Evolutionary conservation across 2,888 invertebrate genomes (phyloP).

Genomic region (Agrilus biguttatus): DNA sequence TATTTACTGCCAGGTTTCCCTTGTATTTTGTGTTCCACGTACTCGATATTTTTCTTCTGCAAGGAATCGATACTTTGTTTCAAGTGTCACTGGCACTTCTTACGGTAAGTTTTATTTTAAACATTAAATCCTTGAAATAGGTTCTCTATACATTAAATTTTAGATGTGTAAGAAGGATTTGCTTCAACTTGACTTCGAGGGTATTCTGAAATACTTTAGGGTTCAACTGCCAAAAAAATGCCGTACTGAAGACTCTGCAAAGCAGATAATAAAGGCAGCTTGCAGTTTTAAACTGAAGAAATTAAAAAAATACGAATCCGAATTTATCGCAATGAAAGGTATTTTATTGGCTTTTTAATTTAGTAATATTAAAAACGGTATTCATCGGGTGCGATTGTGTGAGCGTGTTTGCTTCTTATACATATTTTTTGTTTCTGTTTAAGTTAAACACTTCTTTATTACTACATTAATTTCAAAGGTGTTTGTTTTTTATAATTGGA

Average conservation of each 20-base stretch:
- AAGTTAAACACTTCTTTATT: too few relatives aligned
- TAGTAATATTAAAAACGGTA: too few relatives aligned
- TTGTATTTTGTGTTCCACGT: constrained; percentile 93
- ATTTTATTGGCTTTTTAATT: constrained; percentile 6
- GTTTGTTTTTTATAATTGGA: too few relatives aligned
- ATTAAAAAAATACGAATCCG: constrained; percentile 87
- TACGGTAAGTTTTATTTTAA: constrained; percentile 43
- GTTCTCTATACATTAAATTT: constrained; percentile 12
- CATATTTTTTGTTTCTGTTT: too few relatives aligned
- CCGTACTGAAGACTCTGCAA: constrained; percentile 77
- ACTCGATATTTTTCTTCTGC: constrained; percentile 86
- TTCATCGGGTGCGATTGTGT: not conserved
- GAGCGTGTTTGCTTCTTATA: too few relatives aligned
- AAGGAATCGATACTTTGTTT: constrained; percentile 90
- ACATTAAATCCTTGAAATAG: not conserved
- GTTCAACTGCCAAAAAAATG: constrained; percentile 95
- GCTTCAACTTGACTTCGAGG: constrained; percentile 89
- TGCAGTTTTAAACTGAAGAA: constrained; percentile 87
- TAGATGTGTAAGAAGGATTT: constrained; percentile 77
- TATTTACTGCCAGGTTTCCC: constrained; percentile 99
- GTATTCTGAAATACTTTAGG: constrained; percentile 93
- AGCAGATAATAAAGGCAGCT: constrained; percentile 78
- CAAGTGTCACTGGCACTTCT: constrained; percentile 91
- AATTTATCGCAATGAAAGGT: constrained; percentile 68
- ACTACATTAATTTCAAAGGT: too few relatives aligned